Evolutionary conservation across 2,888 invertebrate species (phyloP).

Genomic region (Sphaerophoria taeniata): DNA sequence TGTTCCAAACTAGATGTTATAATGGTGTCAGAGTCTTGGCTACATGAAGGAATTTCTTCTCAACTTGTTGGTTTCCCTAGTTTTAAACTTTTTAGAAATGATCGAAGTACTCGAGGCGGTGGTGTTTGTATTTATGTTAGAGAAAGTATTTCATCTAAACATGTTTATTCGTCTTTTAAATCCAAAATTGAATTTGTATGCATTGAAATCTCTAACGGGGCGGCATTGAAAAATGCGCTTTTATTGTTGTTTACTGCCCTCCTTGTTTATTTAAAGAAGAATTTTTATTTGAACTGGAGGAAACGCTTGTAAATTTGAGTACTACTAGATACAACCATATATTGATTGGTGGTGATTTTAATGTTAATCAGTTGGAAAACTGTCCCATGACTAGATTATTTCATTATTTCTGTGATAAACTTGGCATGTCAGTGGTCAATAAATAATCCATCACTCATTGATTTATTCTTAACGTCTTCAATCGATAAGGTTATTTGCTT

Average conservation of each 20-base stretch:
- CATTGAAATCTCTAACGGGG: not conserved
- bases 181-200: not conserved
- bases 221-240: not conserved
- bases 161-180: not conserved
- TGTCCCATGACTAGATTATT: not conserved
- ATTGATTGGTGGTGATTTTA: not conserved
- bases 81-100: not conserved
- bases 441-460: too few relatives aligned
- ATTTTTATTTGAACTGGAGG: not conserved
- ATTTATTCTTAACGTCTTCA: too few relatives aligned
- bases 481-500: too few relatives aligned
- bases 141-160: not conserved
- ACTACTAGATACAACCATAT: not conserved
- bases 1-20: not conserved
- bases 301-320: not conserved
- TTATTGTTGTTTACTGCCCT: not conserved
- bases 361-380: not conserved
- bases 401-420: not conserved
- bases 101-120: not conserved
- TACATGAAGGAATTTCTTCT: not conserved
- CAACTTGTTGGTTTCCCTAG: constrained; percentile 3
- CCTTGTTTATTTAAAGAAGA: not conserved
- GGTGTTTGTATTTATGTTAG: not conserved
- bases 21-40: constrained; percentile 2
- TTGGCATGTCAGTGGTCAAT: too few relatives aligned